These are phyloP conservation scores for Gavialis gangeticus DNA, from an alignment of 2,113 vertebrate genomes.

Conservation along the genomic window DNA sequence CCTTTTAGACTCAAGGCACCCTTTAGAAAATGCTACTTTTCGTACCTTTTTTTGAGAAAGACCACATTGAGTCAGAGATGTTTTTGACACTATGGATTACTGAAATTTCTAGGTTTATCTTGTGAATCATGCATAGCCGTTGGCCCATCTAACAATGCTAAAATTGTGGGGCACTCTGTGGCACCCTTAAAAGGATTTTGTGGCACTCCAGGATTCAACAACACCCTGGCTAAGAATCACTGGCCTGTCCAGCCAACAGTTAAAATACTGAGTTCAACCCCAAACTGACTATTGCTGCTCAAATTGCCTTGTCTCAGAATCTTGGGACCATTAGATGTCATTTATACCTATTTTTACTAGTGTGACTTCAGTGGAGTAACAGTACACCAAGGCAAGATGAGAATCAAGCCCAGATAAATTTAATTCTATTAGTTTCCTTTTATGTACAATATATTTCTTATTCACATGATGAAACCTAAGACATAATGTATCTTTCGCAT, in stretches of 20 bases:
- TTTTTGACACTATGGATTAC: too few species aligned
- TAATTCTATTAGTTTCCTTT: neutral
- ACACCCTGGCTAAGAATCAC: neutral
- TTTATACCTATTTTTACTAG: rapidly evolving
- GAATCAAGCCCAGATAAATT: neutral
- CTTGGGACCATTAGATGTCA: rapidly evolving
- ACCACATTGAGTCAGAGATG: too few species aligned
- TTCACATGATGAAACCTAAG: slow-evolving; percentile 8
- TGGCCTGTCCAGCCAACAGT: neutral
- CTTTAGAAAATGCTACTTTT: too few species aligned
- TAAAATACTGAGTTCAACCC: neutral
- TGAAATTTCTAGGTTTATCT: too few species aligned
- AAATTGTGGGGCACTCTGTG: too few species aligned
- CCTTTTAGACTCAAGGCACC: too few species aligned
- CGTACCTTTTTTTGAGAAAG: too few species aligned
- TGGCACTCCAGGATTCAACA: too few species aligned
- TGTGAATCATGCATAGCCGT: too few species aligned
- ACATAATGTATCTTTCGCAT: neutral
- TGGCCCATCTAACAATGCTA: too few species aligned
- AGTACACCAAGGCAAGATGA: neutral
- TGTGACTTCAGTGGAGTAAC: neutral
- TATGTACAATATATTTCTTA: neutral
- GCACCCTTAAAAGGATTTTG: too few species aligned
- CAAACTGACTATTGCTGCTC: neutral
- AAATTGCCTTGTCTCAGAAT: rapidly evolving